Evolutionary conservation across 2,113 vertebrate genomes (phyloP).

Genomic region (Cheilinus undulatus): DNA sequence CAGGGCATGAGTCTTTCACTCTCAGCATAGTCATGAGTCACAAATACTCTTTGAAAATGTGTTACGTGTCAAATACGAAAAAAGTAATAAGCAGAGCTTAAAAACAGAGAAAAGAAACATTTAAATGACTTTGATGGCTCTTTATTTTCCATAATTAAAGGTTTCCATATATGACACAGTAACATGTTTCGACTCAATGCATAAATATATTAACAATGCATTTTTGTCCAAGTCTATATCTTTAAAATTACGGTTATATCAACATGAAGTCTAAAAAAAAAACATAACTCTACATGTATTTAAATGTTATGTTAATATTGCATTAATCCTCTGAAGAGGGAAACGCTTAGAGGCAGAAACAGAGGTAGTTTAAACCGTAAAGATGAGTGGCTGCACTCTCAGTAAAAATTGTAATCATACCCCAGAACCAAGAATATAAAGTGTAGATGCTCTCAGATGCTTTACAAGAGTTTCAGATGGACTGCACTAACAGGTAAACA

Average conservation of each 20-base stretch:
- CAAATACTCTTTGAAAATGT: neutral
- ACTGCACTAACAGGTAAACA: slow-evolving; percentile 32
- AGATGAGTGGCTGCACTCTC: slow-evolving; percentile 35
- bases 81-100: neutral
- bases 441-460: slow-evolving; percentile 2
- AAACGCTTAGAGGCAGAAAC: slow-evolving; percentile 48
- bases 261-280: slow-evolving; percentile 59
- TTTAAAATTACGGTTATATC: slow-evolving; percentile 44
- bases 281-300: slow-evolving; percentile 50
- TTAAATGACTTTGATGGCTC: slow-evolving; percentile 17
- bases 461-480: slow-evolving; percentile 9
- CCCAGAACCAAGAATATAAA: slow-evolving; percentile 24
- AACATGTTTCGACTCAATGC: slow-evolving; percentile 49
- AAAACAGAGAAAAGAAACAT: neutral
- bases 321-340: slow-evolving; percentile 49
- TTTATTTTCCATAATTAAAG: slow-evolving; percentile 66
- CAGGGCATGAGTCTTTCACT: neutral
- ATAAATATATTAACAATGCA: slow-evolving; percentile 68
- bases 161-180: slow-evolving; percentile 31
- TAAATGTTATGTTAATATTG: slow-evolving; percentile 47
- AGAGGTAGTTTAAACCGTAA: slow-evolving; percentile 75
- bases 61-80: no score
- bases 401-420: slow-evolving; percentile 10
- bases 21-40: neutral
- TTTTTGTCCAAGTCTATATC: slow-evolving; percentile 34